phyloP scores from a whole-genome alignment of 1,140 invertebrate genomes.

The Acyrthosiphon pisum region DNA sequence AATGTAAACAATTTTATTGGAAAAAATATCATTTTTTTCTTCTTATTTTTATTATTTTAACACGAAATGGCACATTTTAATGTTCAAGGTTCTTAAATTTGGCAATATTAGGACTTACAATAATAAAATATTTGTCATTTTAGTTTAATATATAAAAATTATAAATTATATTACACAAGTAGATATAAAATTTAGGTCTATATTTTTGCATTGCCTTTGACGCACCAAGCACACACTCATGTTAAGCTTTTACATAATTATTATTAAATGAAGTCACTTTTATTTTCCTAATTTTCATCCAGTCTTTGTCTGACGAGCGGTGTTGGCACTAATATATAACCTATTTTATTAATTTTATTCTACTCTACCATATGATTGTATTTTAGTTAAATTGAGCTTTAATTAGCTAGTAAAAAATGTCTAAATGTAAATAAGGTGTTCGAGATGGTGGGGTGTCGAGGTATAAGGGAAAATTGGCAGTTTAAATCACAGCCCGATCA shows the following conservation, averaged over 20 bases:
- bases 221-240: constrained; percentile 7
- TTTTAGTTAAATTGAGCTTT: constrained; percentile 54
- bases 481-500: constrained; percentile 57
- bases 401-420: constrained; percentile 56
- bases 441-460: constrained; percentile 45
- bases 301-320: constrained; percentile 41
- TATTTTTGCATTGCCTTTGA: constrained; percentile 33
- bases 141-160: constrained; percentile 48
- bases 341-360: constrained; percentile 31
- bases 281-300: constrained; percentile 29
- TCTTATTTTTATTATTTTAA: constrained; percentile 25
- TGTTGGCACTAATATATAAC: neutral
- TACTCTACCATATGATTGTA: constrained; percentile 56
- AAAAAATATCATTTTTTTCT: constrained; percentile 46
- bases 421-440: constrained; percentile 34
- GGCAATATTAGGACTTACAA: constrained; percentile 56
- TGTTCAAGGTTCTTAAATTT: constrained; percentile 48
- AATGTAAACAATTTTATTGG: constrained; percentile 55
- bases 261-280: constrained; percentile 24
- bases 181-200: constrained; percentile 54
- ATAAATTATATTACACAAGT: constrained; percentile 50
- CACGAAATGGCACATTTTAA: constrained; percentile 57
- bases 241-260: constrained; percentile 29
- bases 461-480: constrained; percentile 49
- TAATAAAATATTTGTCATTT: constrained; percentile 50